These are phyloP conservation scores for Trachelus tabidus DNA, from an alignment of 2,888 invertebrate genomes.

Conservation along the genomic window DNA sequence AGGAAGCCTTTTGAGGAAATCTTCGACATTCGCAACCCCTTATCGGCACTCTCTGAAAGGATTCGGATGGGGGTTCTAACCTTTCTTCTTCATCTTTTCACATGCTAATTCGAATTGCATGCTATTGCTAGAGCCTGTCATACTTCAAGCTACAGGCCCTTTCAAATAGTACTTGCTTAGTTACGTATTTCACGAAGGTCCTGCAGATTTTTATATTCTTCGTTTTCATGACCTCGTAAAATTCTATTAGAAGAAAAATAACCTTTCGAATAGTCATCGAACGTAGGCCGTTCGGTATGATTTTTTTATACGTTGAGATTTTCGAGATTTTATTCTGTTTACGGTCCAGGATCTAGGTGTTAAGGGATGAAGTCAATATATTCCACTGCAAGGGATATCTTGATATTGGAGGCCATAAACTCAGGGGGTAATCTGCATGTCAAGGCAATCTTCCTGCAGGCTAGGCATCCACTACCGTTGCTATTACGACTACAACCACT, in stretches of 20 bases:
- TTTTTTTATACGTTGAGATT: background rate
- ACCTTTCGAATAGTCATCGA: background rate
- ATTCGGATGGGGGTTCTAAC: background rate
- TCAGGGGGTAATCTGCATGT: slow-evolving; percentile 20
- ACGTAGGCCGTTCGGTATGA: background rate
- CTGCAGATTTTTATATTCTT: background rate
- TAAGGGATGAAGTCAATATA: background rate
- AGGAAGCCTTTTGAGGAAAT: background rate
- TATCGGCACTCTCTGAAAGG: background rate
- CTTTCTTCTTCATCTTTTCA: background rate
- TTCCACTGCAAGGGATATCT: background rate
- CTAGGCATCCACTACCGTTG: background rate
- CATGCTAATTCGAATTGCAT: background rate
- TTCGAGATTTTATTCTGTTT: background rate
- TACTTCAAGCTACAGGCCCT: background rate
- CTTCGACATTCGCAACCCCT: background rate
- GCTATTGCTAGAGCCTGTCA: background rate
- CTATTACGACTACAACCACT: background rate
- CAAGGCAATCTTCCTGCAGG: slow-evolving; percentile 12
- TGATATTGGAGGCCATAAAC: slow-evolving; percentile 19
- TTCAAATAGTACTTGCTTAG: background rate
- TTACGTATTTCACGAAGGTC: background rate
- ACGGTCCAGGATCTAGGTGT: background rate
- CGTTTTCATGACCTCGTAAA: background rate
- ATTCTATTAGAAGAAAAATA: background rate